phyloP scores from a whole-genome alignment of 2,888 invertebrate species.

The Drosophila hamatofila region DNA sequence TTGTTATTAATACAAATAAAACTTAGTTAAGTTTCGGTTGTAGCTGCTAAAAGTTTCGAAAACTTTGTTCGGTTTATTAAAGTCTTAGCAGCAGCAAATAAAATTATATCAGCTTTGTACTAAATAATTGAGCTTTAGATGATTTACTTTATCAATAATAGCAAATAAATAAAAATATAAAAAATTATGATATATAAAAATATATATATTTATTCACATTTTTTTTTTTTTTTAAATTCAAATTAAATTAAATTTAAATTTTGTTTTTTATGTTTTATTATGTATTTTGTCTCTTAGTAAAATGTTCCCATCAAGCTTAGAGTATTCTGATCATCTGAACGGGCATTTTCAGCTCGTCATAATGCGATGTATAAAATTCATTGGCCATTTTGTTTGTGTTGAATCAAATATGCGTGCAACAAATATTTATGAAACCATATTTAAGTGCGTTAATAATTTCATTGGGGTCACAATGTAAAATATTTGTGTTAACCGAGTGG shows the following conservation, averaged over 20 bases:
- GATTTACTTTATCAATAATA: too few species aligned
- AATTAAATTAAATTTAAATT: too few species aligned
- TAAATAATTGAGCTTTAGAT: too few species aligned
- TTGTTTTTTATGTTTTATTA: not conserved
- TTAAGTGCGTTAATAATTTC: slow-evolving; percentile 9
- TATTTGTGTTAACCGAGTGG: not conserved
- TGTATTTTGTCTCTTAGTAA: too few species aligned
- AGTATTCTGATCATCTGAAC: slow-evolving; percentile 9
- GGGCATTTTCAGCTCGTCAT: not conserved
- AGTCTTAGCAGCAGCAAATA: too few species aligned
- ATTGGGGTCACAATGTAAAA: not conserved
- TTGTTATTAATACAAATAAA: not conserved
- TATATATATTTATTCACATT: too few species aligned
- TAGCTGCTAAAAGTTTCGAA: not conserved
- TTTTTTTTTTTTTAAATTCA: too few species aligned
- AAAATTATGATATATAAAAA: too few species aligned
- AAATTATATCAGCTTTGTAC: too few species aligned
- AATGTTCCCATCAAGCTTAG: not conserved
- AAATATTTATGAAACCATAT: slow-evolving; percentile 28
- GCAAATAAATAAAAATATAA: too few species aligned
- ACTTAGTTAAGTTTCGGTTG: not conserved
- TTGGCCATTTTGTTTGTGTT: slow-evolving; percentile 18
- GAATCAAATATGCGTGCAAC: not conserved
- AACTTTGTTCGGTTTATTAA: not conserved
- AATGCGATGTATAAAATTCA: slow-evolving; percentile 18